These are phyloP conservation scores for Crypturellus undulatus DNA, from an alignment of 2,113 vertebrate species.

Conservation along the genomic window DNA sequence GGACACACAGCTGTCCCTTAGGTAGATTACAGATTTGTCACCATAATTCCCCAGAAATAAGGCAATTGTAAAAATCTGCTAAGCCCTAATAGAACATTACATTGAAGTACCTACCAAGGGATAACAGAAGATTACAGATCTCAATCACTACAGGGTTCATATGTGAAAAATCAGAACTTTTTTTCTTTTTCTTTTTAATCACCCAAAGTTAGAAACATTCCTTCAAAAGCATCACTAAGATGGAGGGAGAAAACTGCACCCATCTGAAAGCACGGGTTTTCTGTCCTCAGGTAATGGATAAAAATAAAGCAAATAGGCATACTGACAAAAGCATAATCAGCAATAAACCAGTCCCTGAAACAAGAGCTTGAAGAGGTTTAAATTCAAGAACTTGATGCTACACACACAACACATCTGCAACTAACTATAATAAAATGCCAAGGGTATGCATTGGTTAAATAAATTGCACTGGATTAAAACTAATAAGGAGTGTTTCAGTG, in stretches of 20 bases:
- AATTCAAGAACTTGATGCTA: neutral
- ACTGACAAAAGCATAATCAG: neutral
- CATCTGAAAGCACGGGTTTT: neutral
- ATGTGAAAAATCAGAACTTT: neutral
- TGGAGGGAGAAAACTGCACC: neutral
- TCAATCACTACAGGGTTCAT: neutral
- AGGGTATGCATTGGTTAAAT: neutral
- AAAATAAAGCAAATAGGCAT: neutral
- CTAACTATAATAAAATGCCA: neutral
- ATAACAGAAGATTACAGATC: neutral
- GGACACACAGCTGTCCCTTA: neutral
- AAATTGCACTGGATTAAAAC: neutral
- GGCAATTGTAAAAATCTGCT: neutral
- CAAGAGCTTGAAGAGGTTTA: neutral
- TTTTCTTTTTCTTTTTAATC: neutral
- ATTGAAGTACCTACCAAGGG: neutral
- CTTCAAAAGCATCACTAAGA: neutral
- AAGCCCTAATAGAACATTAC: neutral
- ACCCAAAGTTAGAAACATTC: neutral
- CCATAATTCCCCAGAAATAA: neutral
- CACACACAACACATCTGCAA: neutral
- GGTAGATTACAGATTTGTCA: neutral
- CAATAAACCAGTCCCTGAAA: slow-evolving; percentile 9
- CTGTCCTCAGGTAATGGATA: neutral
- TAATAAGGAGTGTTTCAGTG: neutral